Conservation (phyloP, 1,140 invertebrate species). For the Amphibalanus amphitrite region DNA sequence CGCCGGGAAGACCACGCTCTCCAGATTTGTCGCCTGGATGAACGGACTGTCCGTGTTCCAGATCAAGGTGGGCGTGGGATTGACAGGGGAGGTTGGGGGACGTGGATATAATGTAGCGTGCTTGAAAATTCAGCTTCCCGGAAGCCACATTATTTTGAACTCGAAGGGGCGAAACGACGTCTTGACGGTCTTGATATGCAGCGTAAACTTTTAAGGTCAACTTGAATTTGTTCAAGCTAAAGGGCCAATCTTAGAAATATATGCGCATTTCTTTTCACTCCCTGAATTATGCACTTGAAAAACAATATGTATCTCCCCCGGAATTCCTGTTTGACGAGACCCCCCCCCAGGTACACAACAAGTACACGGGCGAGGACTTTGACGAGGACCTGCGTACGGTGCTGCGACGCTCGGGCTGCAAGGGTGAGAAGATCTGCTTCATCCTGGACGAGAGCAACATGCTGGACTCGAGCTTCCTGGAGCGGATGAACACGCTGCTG, state of each 20-base stretch:
- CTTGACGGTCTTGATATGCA: too few relatives aligned
- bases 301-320: too few relatives aligned
- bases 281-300: too few relatives aligned
- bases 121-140: too few relatives aligned
- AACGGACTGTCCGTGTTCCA: constrained; percentile 97
- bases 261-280: too few relatives aligned
- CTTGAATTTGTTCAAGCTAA: too few relatives aligned
- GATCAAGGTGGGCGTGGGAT: constrained; percentile 61
- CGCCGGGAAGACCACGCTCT: constrained; percentile 96
- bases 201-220: too few relatives aligned
- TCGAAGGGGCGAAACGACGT: too few relatives aligned
- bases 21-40: constrained; percentile 99
- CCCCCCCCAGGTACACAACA: constrained; percentile 72
- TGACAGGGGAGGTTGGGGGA: too few relatives aligned
- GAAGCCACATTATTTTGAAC: too few relatives aligned
- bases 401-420: constrained; percentile 82
- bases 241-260: too few relatives aligned
- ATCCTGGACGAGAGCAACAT: constrained; percentile 99
- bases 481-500: constrained; percentile 96
- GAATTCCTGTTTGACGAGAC: not conserved
- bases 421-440: constrained; percentile 97
- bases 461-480: constrained; percentile 92
- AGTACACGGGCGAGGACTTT: constrained; percentile 96
- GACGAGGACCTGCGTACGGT: constrained; percentile 95
- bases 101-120: too few relatives aligned